Conservation (phyloP, 2,113 vertebrate species). For the Scomber japonicus region DNA sequence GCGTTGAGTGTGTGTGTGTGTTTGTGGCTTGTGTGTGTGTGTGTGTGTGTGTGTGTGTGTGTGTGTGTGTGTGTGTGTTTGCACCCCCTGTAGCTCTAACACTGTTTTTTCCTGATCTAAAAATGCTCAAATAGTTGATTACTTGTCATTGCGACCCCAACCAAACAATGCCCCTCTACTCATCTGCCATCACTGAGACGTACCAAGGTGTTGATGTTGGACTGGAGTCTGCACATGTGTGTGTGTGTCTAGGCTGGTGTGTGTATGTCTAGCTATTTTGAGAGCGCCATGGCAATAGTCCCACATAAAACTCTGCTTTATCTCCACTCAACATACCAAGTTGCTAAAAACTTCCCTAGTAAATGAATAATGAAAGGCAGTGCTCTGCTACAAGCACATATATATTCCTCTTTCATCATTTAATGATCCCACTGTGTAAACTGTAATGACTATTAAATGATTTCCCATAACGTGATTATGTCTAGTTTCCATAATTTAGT, state of each 20-base stretch:
- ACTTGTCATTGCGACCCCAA: conserved; percentile 11
- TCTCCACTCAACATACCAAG: conserved; percentile 39
- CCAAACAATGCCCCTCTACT: conserved; percentile 23
- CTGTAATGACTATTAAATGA: conserved; percentile 20
- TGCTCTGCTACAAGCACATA: conserved; percentile 14
- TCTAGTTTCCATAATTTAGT: conserved; percentile 39
- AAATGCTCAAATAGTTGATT: conserved; percentile 28
- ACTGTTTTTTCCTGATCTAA: conserved; percentile 43
- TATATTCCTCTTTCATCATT: conserved; percentile 15
- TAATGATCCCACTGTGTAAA: conserved; percentile 17
- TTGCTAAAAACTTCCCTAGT: conserved; percentile 35
- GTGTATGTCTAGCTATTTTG: conserved; percentile 59
- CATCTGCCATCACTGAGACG: conserved; percentile 25
- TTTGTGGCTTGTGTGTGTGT: conserved; percentile 29
- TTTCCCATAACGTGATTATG: conserved; percentile 12
- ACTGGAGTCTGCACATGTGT: conserved; percentile 23
- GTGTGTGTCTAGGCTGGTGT: conserved; percentile 20
- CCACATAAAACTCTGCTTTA: conserved; percentile 56
- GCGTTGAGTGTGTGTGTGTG: conserved; percentile 41
- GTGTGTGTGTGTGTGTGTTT: conserved; percentile 21
- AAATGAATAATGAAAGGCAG: conserved; percentile 44
- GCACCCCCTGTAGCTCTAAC: not conserved
- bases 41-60: conserved; percentile 20
- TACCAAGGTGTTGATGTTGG: conserved; percentile 60
- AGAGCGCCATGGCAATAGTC: conserved; percentile 42